Percentiles rank a stretch among this genome's conserved stretches.
phyloP scores from a whole-genome alignment of 2,113 vertebrate genomes.

The Otolemur garnettii region DNA sequence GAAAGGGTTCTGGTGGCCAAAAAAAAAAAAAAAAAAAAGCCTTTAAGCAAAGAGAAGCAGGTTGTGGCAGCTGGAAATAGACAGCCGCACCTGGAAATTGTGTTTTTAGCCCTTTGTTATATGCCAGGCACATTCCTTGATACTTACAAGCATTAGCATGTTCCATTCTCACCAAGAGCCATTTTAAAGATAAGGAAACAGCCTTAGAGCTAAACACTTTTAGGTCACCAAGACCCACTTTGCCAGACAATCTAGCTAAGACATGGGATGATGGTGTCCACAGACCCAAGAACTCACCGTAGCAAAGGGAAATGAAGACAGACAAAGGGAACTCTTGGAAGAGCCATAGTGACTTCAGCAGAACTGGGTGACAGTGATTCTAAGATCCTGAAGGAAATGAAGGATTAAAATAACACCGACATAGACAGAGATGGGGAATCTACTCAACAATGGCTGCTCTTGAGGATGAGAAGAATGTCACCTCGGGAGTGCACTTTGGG shows the following conservation, averaged over 20 bases:
- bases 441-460: background rate
- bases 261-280: background rate
- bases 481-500: background rate
- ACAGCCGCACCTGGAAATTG: background rate
- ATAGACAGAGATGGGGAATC: conserved; percentile 7
- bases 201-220: background rate
- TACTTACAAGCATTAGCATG: background rate
- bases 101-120: background rate
- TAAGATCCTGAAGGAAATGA: conserved; percentile 58
- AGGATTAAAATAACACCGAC: background rate
- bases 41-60: background rate
- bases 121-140: background rate
- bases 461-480: background rate
- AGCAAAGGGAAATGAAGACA: conserved; percentile 34
- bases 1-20: background rate
- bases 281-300: background rate
- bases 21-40: background rate
- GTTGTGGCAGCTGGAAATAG: background rate
- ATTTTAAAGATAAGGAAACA: conserved; percentile 17
- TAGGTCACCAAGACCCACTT: background rate
- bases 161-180: conserved; percentile 1
- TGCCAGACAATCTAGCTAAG: background rate
- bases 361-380: conserved; percentile 30
- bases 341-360: background rate
- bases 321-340: background rate